Evolutionary conservation across 2,888 invertebrate species (phyloP).

Genomic region (Eristalinus aeneus): DNA sequence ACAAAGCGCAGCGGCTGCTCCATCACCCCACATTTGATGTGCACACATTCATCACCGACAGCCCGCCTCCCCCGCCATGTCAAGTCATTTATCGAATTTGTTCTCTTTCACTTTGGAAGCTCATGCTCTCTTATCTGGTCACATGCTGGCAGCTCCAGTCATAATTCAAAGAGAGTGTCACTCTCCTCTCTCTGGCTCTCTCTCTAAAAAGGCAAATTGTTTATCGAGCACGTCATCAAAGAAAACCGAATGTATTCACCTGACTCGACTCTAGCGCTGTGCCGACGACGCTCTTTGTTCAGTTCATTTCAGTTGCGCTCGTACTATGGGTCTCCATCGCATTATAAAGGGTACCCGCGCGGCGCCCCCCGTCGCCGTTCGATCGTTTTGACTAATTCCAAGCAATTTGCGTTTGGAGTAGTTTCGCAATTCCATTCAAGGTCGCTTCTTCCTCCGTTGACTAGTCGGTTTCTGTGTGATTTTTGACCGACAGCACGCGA

Average conservation of each 20-base stretch:
- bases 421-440: not conserved
- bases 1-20: no score
- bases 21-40: not conserved
- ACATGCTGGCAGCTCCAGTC: not conserved
- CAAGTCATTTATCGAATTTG: not conserved
- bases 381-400: not conserved
- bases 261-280: not conserved
- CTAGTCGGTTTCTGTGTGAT: not conserved
- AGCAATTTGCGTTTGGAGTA: not conserved
- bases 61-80: no score
- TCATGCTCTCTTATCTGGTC: not conserved
- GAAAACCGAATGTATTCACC: constrained; percentile 19
- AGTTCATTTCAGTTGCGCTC: constrained; percentile 49
- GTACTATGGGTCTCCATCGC: constrained; percentile 64
- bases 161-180: not conserved
- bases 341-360: constrained; percentile 48
- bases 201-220: constrained; percentile 8
- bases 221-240: constrained; percentile 54
- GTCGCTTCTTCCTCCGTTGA: not conserved
- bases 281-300: constrained; percentile 48
- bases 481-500: not conserved
- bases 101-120: not conserved
- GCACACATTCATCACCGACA: not conserved
- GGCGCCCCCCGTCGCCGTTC: constrained; percentile 16
- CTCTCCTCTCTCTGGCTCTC: not conserved